Percentiles rank a stretch among this genome's conserved stretches.
These are phyloP conservation scores for Neodiprion lecontei DNA, from an alignment of 1,140 invertebrate genomes.

Conservation along the genomic window DNA sequence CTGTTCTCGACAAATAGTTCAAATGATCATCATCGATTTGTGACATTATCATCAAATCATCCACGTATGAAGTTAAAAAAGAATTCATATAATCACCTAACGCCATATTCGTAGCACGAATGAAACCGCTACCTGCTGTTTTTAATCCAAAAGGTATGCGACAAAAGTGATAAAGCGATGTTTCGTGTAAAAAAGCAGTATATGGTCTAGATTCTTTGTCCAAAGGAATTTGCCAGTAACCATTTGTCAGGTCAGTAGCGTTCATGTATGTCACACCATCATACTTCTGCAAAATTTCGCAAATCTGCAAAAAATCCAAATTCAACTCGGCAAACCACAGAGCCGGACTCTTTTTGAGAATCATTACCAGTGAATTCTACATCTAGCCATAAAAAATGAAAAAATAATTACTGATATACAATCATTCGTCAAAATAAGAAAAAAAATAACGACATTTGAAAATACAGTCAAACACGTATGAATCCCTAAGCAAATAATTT, in stretches of 20 bases:
- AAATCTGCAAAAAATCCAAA: too few relatives aligned
- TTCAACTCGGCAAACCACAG: too few relatives aligned
- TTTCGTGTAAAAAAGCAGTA: slow-evolving; percentile 42
- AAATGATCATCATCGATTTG: slow-evolving; percentile 28
- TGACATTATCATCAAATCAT: slow-evolving; percentile 31
- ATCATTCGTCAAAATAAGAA: too few relatives aligned
- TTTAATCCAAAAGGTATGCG: too few relatives aligned
- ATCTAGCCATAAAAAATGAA: too few relatives aligned
- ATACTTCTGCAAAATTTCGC: slow-evolving; percentile 19
- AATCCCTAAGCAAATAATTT: too few relatives aligned
- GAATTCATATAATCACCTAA: background rate
- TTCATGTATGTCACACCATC: slow-evolving; percentile 24
- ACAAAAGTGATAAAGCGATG: slow-evolving; percentile 28
- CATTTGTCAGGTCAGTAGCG: slow-evolving; percentile 40
- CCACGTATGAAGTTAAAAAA: slow-evolving; percentile 23
- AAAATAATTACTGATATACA: too few relatives aligned
- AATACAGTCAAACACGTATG: too few relatives aligned
- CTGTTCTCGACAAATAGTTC: slow-evolving; percentile 15
- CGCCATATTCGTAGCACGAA: slow-evolving; percentile 17
- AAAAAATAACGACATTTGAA: slow-evolving; percentile 2
- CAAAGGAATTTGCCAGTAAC: slow-evolving; percentile 47
- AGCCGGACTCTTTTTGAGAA: too few relatives aligned
- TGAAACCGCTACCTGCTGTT: background rate
- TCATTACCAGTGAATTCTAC: too few relatives aligned
- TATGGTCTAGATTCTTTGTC: slow-evolving; percentile 32